Percentiles rank a stretch among this genome's conserved stretches.
phyloP scores from a whole-genome alignment of 2,797 vertebrate species.

The Chloroceryle inda region DNA sequence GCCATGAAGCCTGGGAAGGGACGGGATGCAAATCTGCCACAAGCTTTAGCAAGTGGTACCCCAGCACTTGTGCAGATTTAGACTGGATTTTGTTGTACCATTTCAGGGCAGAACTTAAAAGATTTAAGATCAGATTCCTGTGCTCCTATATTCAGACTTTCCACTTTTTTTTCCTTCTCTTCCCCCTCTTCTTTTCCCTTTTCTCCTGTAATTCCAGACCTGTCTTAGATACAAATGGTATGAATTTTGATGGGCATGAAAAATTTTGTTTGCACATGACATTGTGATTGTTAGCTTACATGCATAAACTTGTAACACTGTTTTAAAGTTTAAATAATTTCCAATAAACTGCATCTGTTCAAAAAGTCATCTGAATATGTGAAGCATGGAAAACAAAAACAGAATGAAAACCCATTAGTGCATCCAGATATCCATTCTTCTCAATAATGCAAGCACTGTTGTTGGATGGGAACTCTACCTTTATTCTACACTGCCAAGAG shows the following conservation, averaged over 20 bases:
- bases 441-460: slow-evolving; percentile 27
- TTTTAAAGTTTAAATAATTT: slow-evolving; percentile 40
- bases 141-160: not conserved
- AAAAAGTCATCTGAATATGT: slow-evolving; percentile 16
- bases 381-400: slow-evolving; percentile 16
- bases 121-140: not conserved
- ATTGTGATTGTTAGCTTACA: slow-evolving; percentile 42
- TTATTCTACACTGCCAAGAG: not conserved
- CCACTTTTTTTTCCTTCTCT: not conserved
- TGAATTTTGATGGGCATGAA: slow-evolving; percentile 13
- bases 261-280: slow-evolving; percentile 40
- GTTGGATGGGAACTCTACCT: slow-evolving; percentile 25
- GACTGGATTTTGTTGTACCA: not conserved
- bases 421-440: slow-evolving; percentile 1
- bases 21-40: not conserved
- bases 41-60: not conserved
- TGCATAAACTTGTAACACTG: slow-evolving; percentile 32
- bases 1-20: not conserved
- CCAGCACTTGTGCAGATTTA: not conserved
- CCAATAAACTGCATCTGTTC: slow-evolving; percentile 49
- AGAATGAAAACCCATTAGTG: not conserved
- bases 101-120: not conserved
- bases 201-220: not conserved
- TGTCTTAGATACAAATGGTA: not conserved
- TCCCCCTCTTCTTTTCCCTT: not conserved